Base-by-base conservation (phyloP, 1,140 invertebrate species). In the Polypedilum pembai region DNA sequence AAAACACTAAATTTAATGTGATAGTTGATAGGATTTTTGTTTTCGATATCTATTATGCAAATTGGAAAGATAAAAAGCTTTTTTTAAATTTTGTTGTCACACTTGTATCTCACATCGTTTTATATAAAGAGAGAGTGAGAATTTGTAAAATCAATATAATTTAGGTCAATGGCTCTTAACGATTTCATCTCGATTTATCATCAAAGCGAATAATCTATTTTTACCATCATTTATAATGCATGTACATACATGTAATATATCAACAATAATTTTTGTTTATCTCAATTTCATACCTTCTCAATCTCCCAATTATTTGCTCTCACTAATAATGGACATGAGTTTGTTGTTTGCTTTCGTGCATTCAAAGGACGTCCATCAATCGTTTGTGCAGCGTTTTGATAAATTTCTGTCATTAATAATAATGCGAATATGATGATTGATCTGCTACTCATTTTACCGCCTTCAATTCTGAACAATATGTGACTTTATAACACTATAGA, bases 301-400 rank as follows among this genome's bases (percentile, higher is more conserved):
- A 56, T 56, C 12, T 56, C 45, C 45, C 45, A 56, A 56, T 56
- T 56, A 56, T 56, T 56, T n/a, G 45, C 4, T 56, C 45, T 56
- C 12, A 56, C 45, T 56, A 56, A n/a, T n/a, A n/a, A 56, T 56
- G 45, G 45, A n/a, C 45, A 56, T 3, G 41, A 3, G 4, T 33
- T 33, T 33, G n/a, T n/a, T 12, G 45, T 56, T 12, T 45, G 41
- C n/a, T 56, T 56, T 56, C 45, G 12, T 56, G n/a, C 3, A 56
- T 56, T 56, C 15, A n/a, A 4, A 56, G 45, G 45, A 56, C 12
- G 12, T n/a, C 15, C 45, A 56, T 56, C n/a, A 56, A 56, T 56
- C n/a, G 12, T 56, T n/a, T n/a, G 12, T 56, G 45, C 45, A 56
- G 8, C n/a, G n/a, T 4, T n/a, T n/a, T 56, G 45, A 56, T 56